Evolutionary conservation across 2,113 vertebrate genomes (phyloP).

Genomic region (Lamprotornis superbus): DNA sequence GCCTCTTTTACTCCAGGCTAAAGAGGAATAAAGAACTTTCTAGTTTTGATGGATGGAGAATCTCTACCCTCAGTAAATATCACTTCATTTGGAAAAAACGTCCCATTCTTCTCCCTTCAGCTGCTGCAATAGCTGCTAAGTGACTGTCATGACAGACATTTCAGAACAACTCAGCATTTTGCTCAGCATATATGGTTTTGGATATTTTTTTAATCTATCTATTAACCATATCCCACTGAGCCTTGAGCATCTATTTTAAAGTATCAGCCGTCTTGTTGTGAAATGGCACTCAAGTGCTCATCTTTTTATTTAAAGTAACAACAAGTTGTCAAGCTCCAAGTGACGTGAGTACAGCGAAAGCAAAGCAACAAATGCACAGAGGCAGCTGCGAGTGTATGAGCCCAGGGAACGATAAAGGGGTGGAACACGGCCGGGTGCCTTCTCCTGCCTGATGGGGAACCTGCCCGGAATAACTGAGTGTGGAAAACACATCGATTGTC

Average conservation of each 20-base stretch:
- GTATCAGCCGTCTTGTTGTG: rapidly evolving
- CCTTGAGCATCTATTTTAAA: background rate
- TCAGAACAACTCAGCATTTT: background rate
- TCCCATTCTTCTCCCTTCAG: background rate
- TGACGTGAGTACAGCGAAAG: rapidly evolving
- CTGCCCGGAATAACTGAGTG: background rate
- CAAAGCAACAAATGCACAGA: background rate
- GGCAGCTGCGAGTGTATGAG: background rate
- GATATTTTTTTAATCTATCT: background rate
- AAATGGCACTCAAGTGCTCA: rapidly evolving
- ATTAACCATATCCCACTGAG: background rate
- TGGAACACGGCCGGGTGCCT: background rate
- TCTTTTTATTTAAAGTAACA: background rate
- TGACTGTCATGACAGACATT: background rate
- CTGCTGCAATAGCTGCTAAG: background rate
- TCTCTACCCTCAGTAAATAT: background rate
- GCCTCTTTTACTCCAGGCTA: background rate
- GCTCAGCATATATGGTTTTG: background rate
- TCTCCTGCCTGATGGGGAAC: background rate
- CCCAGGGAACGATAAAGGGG: background rate
- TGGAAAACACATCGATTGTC: rapidly evolving
- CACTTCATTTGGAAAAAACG: background rate
- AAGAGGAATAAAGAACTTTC: background rate
- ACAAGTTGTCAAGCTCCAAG: background rate
- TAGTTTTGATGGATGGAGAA: background rate